A percentile compares a stretch with the other conserved stretches of the same genome.
Conservation (phyloP, 2,113 vertebrate species). For the Murina feae region DNA sequence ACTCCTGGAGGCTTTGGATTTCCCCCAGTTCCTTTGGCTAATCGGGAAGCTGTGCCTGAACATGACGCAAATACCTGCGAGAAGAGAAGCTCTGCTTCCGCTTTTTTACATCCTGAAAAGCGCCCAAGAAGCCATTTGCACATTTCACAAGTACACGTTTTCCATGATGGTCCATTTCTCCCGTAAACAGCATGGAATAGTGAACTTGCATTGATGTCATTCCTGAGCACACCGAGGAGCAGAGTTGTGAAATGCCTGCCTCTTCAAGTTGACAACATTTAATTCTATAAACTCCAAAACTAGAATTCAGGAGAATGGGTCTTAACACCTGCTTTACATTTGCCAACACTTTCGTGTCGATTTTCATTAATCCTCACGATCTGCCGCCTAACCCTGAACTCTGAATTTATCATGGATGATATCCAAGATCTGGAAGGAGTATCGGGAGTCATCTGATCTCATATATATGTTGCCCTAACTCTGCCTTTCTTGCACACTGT, state of each 20-base stretch:
- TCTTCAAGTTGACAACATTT: slow-evolving; percentile 1
- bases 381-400: background rate
- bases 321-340: slow-evolving; percentile 36
- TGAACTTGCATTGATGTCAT: background rate
- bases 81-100: background rate
- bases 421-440: background rate
- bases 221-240: background rate
- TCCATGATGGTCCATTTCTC: background rate
- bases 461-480: slow-evolving; percentile 47
- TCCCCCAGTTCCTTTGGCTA: background rate
- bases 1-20: background rate
- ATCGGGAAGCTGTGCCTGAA: background rate
- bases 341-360: slow-evolving; percentile 46
- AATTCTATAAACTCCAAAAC: slow-evolving; percentile 30
- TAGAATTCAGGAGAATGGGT: slow-evolving; percentile 2
- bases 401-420: background rate
- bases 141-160: background rate
- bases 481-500: slow-evolving; percentile 37
- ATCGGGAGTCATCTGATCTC: background rate
- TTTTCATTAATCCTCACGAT: slow-evolving; percentile 18
- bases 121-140: background rate
- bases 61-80: background rate
- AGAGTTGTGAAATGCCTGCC: background rate
- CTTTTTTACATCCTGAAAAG: slow-evolving; percentile 1
- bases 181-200: background rate